Evolutionary conservation across 2,888 invertebrate species (phyloP), one percentile per base, ranked within the genome.

Genomic region (Ectemnius lituratus): DNA sequence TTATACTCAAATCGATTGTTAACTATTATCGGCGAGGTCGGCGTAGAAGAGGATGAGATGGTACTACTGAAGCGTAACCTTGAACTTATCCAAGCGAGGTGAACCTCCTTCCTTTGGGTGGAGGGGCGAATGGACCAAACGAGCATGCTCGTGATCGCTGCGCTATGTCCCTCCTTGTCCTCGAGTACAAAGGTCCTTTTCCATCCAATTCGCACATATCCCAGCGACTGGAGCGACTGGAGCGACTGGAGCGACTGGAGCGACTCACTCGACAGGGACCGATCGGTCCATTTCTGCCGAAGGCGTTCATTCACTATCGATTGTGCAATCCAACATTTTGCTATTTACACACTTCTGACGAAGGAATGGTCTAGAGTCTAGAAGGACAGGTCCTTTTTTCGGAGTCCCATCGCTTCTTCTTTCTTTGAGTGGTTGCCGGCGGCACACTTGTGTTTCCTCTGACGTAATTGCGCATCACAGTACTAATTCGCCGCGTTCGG

Each of bases 11-110:
- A 23, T 23, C 3, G 23, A 23, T 23, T 23, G 23, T 23, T 23
- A 23, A 23, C 23, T 23, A 23, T 23, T 23, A 23, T 23, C 23
- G 2, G 23, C 23, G 23, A 23, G 2, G 23, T 23, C 23, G 37
- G 8, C 37, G 6, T 37, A 37, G 11, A 37, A 6, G 37, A 37
- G 37, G 37, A 37, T 37, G 37, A 8, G 5, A 8, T 11, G 37
- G 37, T 37, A 37, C 37, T 1, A 37, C 37, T 11, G 37, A 23
- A 37, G 37, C 37, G 37, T 52, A 60, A 76, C 70, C 75, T 76
- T 76, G 76, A 76, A 76, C 66, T 69, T 46, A 70, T 70, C 62
- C 2, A n/a, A 16, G 57, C 49, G 27, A 37, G n/a, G 27, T 60
- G 37, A 18, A 57, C 47, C 23, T 28, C 18, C 16, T 56, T 60